Evolutionary conservation across 2,797 vertebrate species (phyloP), one percentile per base, ranked within the genome.

Genomic region (Neopelma chrysocephalum): DNA sequence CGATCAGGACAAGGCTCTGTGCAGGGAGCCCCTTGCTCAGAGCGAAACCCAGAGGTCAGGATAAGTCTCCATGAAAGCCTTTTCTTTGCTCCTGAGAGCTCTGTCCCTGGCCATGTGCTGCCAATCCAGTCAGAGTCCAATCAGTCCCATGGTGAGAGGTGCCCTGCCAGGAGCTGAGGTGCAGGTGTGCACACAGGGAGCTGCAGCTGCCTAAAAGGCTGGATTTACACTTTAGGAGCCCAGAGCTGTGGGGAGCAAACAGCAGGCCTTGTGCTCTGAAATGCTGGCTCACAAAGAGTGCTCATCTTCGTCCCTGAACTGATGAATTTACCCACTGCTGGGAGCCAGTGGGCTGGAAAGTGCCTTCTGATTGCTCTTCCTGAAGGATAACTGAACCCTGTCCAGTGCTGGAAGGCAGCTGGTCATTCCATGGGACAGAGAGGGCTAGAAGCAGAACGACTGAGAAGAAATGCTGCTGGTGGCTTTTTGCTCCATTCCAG

Each of bases 151-250:
- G 65, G 61, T 6, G 72, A 86, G 92, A 77, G 36, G 20, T 47
- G 23, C 61, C 29, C 45, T 82, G 86, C 90, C 93, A 88, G 92
- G 47, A 90, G 53, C 69, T 78, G 12, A 4, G 60, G 79, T 95
- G 96, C 96, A 96, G 93, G 72, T 96, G 96, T 75, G 9, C 57
- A 29, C 64, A 25, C 22, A 56, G 94, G 71, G 87, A 93, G 82
- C 64, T 93, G 93, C 93, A 96, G 90, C 93, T 87, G 94, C 66
- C 38, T 32, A 1, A 60, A 76, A 43, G 26, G 45, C 40, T 6
- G 64, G 80, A 26, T 76, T 69, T 62, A 47, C 65, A 15, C 38
- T 64, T 76, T 2, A 70, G 53, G 86, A 89, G 57, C 25, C 66
- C 69, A 54, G 73, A 64, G 31, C 56, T 53, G 32, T 10, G 21